A percentile compares a stretch with the other conserved stretches of the same genome.
Conservation (phyloP, 37 sponge, comb jelly and placozoan genomes). For the Diacarnus erythraeanus region DNA sequence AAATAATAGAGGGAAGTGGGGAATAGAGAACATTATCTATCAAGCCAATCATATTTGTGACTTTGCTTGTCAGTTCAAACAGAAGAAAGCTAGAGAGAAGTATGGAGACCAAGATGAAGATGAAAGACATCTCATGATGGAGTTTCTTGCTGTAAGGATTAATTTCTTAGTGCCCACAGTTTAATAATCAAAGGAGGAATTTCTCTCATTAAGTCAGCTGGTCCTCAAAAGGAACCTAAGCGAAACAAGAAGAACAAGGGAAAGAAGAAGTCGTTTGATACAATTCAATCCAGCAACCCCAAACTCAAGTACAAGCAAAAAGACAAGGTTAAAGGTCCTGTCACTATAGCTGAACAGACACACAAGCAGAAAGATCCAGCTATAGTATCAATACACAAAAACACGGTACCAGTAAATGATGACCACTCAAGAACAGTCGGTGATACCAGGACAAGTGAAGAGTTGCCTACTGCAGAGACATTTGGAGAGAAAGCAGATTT, state of each 20-base stretch:
- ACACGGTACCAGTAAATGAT: not conserved
- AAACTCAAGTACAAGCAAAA: constrained; percentile 71
- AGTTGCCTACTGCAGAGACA: not conserved
- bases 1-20: too few relatives aligned
- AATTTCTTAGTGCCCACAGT: not conserved
- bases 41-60: not conserved
- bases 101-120: constrained; percentile 96
- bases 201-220: constrained; percentile 59
- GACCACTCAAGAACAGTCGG: not conserved
- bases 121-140: constrained; percentile 25
- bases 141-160: constrained; percentile 14
- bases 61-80: constrained; percentile 53
- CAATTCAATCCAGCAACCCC: constrained; percentile 52
- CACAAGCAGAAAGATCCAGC: constrained; percentile 49
- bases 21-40: too few relatives aligned
- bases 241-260: constrained; percentile 25
- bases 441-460: not conserved
- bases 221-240: constrained; percentile 23
- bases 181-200: too few relatives aligned
- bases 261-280: constrained; percentile 37
- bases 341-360: constrained; percentile 18
- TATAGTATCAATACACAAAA: constrained; percentile 17
- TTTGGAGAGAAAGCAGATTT: not conserved
- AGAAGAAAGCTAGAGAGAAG: constrained; percentile 79
- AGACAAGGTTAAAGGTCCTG: not conserved